Base-by-base conservation (phyloP, 2,113 vertebrate species). In the Zeus faber region DNA sequence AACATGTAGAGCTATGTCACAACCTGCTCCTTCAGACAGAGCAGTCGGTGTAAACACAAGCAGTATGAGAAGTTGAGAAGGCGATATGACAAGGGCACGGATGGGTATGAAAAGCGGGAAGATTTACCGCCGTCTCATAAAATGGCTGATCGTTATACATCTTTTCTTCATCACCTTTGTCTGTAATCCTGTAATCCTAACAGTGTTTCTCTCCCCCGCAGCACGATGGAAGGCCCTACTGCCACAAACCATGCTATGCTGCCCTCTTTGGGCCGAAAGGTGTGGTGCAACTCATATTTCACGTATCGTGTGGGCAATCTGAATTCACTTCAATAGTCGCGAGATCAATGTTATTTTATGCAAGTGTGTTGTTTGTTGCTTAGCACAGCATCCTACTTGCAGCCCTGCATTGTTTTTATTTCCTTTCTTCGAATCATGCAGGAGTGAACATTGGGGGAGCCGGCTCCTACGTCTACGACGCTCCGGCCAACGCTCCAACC, bases 381-480 rank as follows among this genome's bases (percentile, higher is more conserved):
- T n/a, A n/a, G n/a, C n/a, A n/a, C n/a, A n/a, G n/a, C 4, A 1
- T 6, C 14, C 31, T 14, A 35, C 31, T 11, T 35, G 31, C 31
- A 35, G 9, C 4, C 9, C 27, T 17, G n/a, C 8, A n/a, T 17
- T 16, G 4, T 6, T 17, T 9, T 29, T 49, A 51, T 11, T 17
- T 33, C 2, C 11, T 16, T 17, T 6, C 17, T 8, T 41, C 39
- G 6, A 11, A 10, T 6, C 10, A 13, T 47, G 2, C 40, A 98
- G 97, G 97, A 3, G 94, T 99, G 70, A 98, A 98, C 80, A 98
- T 99, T 0, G 97, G 96, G 0, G 96, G 95, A 0, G 95, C 95
- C 0, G 97, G 96, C 9, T 97, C 97, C 9, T 99, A 95, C 57
- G 91, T 98, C 69, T 99, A 98, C 0, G 92, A 98, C n/a, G 82